phyloP scores from a whole-genome alignment of 2,888 invertebrate species.

The Mimachlamys varia region DNA sequence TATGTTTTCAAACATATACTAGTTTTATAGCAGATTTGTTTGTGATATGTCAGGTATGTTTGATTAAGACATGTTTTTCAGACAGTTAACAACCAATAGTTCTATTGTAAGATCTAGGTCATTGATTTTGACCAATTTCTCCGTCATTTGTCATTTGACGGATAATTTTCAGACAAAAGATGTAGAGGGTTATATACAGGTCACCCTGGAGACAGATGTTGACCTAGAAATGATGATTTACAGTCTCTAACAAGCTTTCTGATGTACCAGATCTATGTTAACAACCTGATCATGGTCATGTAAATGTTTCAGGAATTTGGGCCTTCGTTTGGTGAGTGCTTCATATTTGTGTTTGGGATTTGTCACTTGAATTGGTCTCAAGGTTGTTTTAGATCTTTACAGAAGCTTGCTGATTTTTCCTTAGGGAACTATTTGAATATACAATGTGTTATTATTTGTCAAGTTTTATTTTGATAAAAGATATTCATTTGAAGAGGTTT shows the following conservation, averaged over 20 bases:
- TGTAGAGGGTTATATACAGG: not conserved
- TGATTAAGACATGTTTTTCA: no score
- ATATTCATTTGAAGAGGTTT: not conserved
- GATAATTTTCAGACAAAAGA: conserved; percentile 8
- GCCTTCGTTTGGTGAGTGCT: not conserved
- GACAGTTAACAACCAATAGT: not conserved
- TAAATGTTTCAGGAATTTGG: not conserved
- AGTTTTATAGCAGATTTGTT: not conserved
- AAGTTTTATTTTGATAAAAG: conserved; percentile 5
- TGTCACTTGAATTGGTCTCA: no score
- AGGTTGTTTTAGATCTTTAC: not conserved
- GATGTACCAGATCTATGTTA: not conserved
- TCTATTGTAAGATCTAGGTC: not conserved
- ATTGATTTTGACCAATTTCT: not conserved
- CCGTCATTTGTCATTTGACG: no score
- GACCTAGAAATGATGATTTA: not conserved
- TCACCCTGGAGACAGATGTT: conserved; percentile 20
- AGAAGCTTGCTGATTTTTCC: not conserved
- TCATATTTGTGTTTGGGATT: not conserved
- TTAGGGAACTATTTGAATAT: not conserved
- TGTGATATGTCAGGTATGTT: not conserved
- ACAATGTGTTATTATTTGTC: not conserved
- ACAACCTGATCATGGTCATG: not conserved
- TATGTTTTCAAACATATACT: no score
- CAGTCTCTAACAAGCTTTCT: not conserved